These are phyloP conservation scores for Lasioglossum morio DNA, from an alignment of 2,888 invertebrate genomes.

Conservation along the genomic window DNA sequence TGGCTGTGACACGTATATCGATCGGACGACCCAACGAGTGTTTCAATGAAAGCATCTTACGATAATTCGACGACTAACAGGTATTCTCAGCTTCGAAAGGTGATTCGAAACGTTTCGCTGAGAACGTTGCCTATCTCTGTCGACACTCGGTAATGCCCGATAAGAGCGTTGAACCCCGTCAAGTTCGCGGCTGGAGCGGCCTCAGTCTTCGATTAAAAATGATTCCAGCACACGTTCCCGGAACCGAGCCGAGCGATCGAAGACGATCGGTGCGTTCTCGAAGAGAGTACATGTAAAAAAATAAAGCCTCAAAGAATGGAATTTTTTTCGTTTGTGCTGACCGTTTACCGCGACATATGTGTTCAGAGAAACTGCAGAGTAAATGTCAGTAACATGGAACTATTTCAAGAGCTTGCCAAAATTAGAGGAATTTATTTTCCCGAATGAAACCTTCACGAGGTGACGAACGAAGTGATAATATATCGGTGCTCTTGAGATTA, in stretches of 20 bases:
- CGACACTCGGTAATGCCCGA: constrained; percentile 50
- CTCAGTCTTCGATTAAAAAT: constrained; percentile 76
- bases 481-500: neutral
- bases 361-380: neutral
- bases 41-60: neutral
- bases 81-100: neutral
- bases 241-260: constrained; percentile 42
- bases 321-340: constrained; percentile 52
- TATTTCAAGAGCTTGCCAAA: neutral
- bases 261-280: constrained; percentile 31
- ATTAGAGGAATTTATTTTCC: neutral
- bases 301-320: constrained; percentile 61
- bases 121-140: neutral
- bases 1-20: neutral
- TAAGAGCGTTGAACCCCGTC: constrained; percentile 27
- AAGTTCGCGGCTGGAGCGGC: constrained; percentile 55
- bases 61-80: constrained; percentile 2
- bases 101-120: neutral
- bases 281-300: constrained; percentile 54
- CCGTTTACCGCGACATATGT: constrained; percentile 21
- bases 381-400: neutral
- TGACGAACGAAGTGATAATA: neutral
- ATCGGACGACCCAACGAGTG: neutral
- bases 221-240: constrained; percentile 44
- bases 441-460: neutral